Percentiles rank a stretch among this genome's conserved stretches.
These are phyloP conservation scores for Perodicticus potto DNA, from an alignment of 2,797 vertebrate genomes.

Conservation along the genomic window DNA sequence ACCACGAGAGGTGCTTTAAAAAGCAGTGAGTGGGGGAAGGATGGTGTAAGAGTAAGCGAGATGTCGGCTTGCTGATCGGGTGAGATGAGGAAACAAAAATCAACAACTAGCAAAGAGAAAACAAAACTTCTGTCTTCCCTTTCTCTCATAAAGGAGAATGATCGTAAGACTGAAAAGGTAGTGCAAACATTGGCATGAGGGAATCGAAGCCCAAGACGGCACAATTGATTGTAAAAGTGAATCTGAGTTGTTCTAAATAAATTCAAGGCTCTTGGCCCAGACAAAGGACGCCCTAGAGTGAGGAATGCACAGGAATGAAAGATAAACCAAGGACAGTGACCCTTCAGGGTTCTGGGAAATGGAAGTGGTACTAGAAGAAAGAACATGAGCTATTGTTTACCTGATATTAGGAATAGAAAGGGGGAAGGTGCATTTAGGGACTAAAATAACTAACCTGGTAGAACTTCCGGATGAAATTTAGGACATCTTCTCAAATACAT, in stretches of 20 bases:
- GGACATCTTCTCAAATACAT: neutral
- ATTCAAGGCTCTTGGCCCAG: neutral
- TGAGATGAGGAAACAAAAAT: neutral
- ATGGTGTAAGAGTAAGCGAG: accelerated
- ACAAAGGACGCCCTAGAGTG: neutral
- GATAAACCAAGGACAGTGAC: neutral
- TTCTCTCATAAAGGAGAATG: neutral
- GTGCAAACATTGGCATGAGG: neutral
- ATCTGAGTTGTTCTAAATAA: conserved; percentile 43
- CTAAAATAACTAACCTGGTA: neutral
- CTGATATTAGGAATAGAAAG: neutral
- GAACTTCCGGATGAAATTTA: neutral
- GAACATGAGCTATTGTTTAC: neutral
- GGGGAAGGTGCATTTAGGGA: neutral
- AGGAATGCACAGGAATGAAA: neutral
- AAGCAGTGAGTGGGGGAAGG: neutral
- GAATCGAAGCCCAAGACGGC: conserved; percentile 9
- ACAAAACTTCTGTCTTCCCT: neutral
- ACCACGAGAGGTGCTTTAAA: neutral
- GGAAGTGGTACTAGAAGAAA: neutral
- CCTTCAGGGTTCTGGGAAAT: neutral
- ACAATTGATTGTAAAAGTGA: neutral
- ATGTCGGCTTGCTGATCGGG: neutral
- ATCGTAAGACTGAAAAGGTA: conserved; percentile 48
- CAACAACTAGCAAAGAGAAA: conserved; percentile 1